Base-by-base conservation (phyloP, 2,797 vertebrate genomes). In the Sebastiscus tertius region DNA sequence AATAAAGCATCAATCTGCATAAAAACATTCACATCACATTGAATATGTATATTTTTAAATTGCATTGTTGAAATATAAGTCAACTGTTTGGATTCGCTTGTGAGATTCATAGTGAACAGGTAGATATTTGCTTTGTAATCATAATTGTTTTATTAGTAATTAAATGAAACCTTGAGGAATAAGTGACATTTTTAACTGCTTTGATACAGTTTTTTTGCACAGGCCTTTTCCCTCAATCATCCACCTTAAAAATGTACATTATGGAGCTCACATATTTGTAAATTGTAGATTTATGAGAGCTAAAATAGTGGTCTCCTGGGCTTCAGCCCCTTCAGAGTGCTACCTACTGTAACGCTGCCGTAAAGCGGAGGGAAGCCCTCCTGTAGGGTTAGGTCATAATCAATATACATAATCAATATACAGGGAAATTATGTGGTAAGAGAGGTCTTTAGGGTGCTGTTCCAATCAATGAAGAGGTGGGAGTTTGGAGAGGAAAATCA, bases 341-440 rank as follows among this genome's bases (percentile, higher is more conserved):
- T 87, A 91, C 82, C 78, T 89, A 52, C 49, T 52, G 20, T 52
- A 84, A 84, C 63, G 65, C 90, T 76, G 78, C 16, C 1, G 68
- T 85, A 84, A 89, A 74, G 85, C 72, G n/a, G 49, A 59, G 87
- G 65, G 71, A 61, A 88, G 80, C 78, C 71, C 60, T 93, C 90
- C 90, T 88, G 90, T 89, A 93, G 88, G 85, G 90, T 90, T 88
- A 90, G 88, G 85, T 89, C 75, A 82, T 93, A 87, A 96, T 96
- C 95, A 92, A 96, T 96, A 95, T 92, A 95, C 93, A 93, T 94
- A 92, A 95, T 96, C 93, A 92, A 95, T 96, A 94, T 94, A 95
- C 93, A 93, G 92, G 93, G 92, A 95, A 95, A 95, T 95, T 24
- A 94, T 93, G 92, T 92, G 87, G 89, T 95, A 92, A 93, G 88